Base-by-base conservation (phyloP, 1,140 invertebrate species). In the Ceratina australensis region DNA sequence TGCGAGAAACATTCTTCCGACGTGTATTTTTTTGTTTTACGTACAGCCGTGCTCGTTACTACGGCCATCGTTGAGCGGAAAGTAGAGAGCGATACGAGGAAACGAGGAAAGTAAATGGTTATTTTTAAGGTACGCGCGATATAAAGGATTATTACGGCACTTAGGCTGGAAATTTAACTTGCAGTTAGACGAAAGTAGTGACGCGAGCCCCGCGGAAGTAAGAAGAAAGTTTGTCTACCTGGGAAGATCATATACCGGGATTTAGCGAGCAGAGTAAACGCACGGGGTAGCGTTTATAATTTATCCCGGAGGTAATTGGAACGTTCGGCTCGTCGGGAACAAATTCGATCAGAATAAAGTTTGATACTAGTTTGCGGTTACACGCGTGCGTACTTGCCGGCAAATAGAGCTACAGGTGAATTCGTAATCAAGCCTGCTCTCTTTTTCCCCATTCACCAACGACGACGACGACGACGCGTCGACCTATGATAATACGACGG, bases 201-300 rank as follows among this genome's bases (percentile, higher is more conserved):
- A n/a, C 49, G 7, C 24, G 24, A 50, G n/a, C 2, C 16, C 12
- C 5, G 8, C 3, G 24, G 20, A 42, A 42, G 2, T 42, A n/a
- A 49, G 20, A 61, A 20, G 7, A 24, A 72, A 49, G 16, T 72
- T 54, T 49, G 16, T 13, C 22, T 16, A 22, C 2, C 42, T 61
- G 16, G 18, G 15, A 33, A 18, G 56, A 33, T 59, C 33, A 42
- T 42, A 42, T 42, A 72, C 50, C 20, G 57, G 57, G 28, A 54
- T 52, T 61, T 16, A 22, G 1, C 24, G 24, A 72, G 22, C 18
- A 5, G 18, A 0, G 47, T n/a, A 49, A 61, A 16, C 4, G 47
- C 1, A 24, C 18, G 69, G 22, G 52, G 50, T 54, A 63, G 42
- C 71, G 24, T 73, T 63, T 73, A 49, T 56, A 64, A 73, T 64